Evolutionary conservation across 2,888 invertebrate species (phyloP).

Genomic region (Serrognathus titanus): DNA sequence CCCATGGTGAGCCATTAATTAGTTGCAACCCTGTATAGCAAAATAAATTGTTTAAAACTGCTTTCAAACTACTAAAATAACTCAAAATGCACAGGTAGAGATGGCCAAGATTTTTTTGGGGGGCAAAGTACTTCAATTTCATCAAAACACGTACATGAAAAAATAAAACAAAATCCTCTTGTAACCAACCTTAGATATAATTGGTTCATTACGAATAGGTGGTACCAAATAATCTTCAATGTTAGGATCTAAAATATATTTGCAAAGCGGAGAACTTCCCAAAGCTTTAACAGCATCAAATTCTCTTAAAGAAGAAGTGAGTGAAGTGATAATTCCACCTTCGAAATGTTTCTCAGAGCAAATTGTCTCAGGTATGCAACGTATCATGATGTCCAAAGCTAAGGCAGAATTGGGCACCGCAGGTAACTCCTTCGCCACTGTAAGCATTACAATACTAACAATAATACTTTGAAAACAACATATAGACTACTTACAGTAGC

Average conservation of each 20-base stretch:
- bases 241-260: conserved; percentile 59
- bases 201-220: conserved; percentile 26
- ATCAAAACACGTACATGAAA: no score
- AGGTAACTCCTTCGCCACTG: conserved; percentile 11
- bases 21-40: no score
- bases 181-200: conserved; percentile 42
- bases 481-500: conserved; percentile 14
- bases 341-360: conserved; percentile 29
- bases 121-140: no score
- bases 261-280: conserved; percentile 56
- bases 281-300: conserved; percentile 63
- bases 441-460: conserved; percentile 6
- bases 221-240: conserved; percentile 46
- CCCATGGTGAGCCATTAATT: no score
- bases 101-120: no score
- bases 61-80: no score
- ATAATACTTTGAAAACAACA: background rate
- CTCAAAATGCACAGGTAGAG: no score
- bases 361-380: conserved; percentile 12
- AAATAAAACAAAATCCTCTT: background rate
- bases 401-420: conserved; percentile 8
- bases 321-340: conserved; percentile 41
- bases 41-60: no score
- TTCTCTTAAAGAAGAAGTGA: conserved; percentile 53
- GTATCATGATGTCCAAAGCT: conserved; percentile 12